Evolutionary conservation across 2,888 invertebrate genomes (phyloP).

Genomic region (Brassicogethes aeneus): DNA sequence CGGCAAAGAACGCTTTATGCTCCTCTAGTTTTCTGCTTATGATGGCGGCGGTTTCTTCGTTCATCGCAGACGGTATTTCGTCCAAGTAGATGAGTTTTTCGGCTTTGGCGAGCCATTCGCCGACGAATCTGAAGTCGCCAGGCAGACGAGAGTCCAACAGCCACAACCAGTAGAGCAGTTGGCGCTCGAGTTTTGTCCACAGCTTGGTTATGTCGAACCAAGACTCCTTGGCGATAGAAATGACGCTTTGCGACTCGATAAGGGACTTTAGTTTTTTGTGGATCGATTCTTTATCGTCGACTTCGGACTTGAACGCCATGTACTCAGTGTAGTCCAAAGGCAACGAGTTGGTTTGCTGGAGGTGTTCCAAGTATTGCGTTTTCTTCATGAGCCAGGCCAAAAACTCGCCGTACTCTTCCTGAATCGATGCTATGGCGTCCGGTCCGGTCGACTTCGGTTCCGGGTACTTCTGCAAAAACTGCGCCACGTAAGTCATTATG

Average conservation of each 20-base stretch:
- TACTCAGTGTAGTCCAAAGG: conserved; percentile 78
- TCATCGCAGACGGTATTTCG: conserved; percentile 74
- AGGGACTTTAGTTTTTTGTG: conserved; percentile 73
- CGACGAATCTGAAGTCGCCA: conserved; percentile 76
- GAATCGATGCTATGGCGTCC: conserved; percentile 67
- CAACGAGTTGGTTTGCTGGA: conserved; percentile 65
- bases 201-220: conserved; percentile 74
- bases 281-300: conserved; percentile 59
- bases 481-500: conserved; percentile 97
- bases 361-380: conserved; percentile 65
- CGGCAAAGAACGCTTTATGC: conserved; percentile 82
- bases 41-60: conserved; percentile 80
- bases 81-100: conserved; percentile 73
- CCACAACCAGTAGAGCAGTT: conserved; percentile 84
- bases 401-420: conserved; percentile 72
- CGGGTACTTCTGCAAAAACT: conserved; percentile 92
- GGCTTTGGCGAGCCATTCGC: conserved; percentile 85
- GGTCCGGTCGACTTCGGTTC: conserved; percentile 71
- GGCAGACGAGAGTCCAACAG: conserved; percentile 77
- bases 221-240: conserved; percentile 74
- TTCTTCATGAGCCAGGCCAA: conserved; percentile 75
- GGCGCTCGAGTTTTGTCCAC: conserved; percentile 72
- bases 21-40: conserved; percentile 83
- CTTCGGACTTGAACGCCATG: conserved; percentile 64
- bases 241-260: conserved; percentile 70